Percentiles rank a stretch among this genome's conserved stretches.
Evolutionary conservation across 2,113 vertebrate genomes (phyloP).

Genomic region (Microcebus lehilahytsara): DNA sequence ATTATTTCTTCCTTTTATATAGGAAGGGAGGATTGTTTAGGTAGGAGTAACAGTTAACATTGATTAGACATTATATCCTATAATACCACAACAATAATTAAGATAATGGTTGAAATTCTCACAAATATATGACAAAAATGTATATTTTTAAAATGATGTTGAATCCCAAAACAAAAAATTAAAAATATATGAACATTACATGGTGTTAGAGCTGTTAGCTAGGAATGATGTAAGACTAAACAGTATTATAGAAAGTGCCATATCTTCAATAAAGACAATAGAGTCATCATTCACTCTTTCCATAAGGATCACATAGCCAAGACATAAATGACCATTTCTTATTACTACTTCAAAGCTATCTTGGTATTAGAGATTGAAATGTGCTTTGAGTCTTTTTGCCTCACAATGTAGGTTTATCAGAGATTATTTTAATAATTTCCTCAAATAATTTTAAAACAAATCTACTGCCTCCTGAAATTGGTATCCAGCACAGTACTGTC

Average conservation of each 20-base stretch:
- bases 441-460: not conserved
- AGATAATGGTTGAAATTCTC: conserved; percentile 25
- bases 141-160: not conserved
- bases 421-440: not conserved
- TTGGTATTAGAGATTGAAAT: not conserved
- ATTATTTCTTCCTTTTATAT: conserved; percentile 54
- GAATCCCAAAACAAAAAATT: not conserved
- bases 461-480: not conserved
- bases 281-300: not conserved
- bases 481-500: not conserved
- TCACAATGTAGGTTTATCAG: not conserved
- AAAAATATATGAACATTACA: not conserved
- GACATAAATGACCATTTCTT: not conserved
- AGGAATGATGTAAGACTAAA: not conserved
- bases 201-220: not conserved
- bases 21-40: conserved; percentile 61
- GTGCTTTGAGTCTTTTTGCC: not conserved
- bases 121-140: not conserved
- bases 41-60: conserved; percentile 21
- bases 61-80: conserved; percentile 52
- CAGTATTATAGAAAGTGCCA: not conserved
- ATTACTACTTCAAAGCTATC: not conserved
- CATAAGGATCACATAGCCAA: not conserved
- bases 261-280: not conserved
- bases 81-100: conserved; percentile 54